Conservation (phyloP, 2,888 invertebrate genomes). For the Xanthia icteritia region DNA sequence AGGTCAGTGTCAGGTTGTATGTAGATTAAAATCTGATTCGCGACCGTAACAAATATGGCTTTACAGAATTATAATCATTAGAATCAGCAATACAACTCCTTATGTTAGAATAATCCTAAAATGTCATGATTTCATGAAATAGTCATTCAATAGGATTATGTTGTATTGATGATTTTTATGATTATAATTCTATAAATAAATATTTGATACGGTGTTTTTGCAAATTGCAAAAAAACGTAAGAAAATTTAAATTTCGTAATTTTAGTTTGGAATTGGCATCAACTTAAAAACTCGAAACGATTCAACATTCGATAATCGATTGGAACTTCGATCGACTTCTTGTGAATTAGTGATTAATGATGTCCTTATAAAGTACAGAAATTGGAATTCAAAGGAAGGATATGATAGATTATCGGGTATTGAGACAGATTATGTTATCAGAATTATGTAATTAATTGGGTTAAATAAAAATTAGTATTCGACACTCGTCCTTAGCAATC, state of each 20-base stretch:
- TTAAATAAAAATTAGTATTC: background rate
- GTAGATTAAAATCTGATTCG: no score
- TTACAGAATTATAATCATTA: no score
- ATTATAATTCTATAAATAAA: no score
- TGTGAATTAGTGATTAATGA: conserved; percentile 8
- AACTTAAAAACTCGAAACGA: background rate
- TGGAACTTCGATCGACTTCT: conserved; percentile 14
- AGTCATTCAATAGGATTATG: no score
- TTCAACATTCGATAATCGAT: background rate
- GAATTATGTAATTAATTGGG: conserved; percentile 14
- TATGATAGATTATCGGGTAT: conserved; percentile 45
- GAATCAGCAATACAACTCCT: no score
- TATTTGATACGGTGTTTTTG: no score
- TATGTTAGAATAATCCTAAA: no score
- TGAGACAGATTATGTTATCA: background rate
- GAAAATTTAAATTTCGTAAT: background rate
- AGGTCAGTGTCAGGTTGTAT: no score
- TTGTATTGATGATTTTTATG: no score
- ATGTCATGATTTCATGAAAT: no score
- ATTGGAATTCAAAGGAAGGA: conserved; percentile 24
- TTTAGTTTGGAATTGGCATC: background rate
- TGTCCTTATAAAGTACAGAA: conserved; percentile 33
- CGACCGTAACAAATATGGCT: no score
- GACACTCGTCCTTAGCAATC: background rate
- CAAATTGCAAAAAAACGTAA: no score